Evolutionary conservation across 2,113 vertebrate genomes (phyloP).

Genomic region (Mormyrus iriodes): DNA sequence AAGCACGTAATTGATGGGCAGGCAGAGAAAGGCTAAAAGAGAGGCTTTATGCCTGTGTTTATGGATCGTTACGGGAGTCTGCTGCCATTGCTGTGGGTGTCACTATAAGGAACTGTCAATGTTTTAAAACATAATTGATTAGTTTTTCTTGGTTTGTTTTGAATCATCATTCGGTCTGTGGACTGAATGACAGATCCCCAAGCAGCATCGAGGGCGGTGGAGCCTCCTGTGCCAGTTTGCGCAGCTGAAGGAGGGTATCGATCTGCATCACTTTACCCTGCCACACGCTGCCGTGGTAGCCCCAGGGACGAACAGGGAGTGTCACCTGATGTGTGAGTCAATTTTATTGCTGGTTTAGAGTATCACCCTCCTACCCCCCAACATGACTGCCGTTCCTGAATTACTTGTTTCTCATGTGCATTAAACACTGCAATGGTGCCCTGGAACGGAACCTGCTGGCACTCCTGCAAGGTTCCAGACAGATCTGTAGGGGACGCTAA

Average conservation of each 20-base stretch:
- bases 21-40: not conserved
- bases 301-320: conserved; percentile 18
- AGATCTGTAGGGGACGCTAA: not conserved
- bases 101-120: not conserved
- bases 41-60: not conserved
- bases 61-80: not conserved
- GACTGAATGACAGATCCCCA: not conserved
- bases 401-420: not conserved
- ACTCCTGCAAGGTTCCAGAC: not conserved
- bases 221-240: conserved; percentile 33
- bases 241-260: conserved; percentile 34
- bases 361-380: not conserved
- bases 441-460: not conserved
- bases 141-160: conserved; percentile 27
- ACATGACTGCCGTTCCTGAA: not conserved
- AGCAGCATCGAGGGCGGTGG: not conserved
- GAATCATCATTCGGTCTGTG: conserved; percentile 5
- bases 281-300: conserved; percentile 12
- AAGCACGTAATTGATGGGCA: not conserved
- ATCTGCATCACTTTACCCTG: not conserved
- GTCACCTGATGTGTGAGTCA: not conserved
- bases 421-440: not conserved
- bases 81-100: conserved; percentile 14
- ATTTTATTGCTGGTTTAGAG: not conserved
- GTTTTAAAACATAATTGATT: conserved; percentile 20